Conservation (phyloP, 2,113 vertebrate species). For the Heterotis niloticus region DNA sequence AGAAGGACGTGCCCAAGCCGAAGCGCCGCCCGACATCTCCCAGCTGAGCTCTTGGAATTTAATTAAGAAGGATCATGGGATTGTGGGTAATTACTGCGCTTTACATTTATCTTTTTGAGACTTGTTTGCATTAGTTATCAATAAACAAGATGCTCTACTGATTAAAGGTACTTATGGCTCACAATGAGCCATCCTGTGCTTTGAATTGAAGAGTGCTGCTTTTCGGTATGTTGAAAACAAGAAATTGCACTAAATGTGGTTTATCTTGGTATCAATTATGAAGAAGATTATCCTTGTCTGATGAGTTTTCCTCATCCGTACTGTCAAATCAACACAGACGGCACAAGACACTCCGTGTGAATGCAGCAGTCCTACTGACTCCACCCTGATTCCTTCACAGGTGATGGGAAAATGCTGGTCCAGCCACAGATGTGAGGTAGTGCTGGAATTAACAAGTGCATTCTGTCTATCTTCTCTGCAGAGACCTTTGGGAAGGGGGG, state of each 20-base stretch:
- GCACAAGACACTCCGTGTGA: no score
- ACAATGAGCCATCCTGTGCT: background rate
- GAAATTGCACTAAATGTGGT: constrained; percentile 1
- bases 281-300: no score
- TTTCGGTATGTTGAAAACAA: constrained; percentile 16
- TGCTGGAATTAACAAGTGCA: no score
- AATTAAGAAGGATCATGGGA: constrained; percentile 11
- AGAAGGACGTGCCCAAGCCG: background rate
- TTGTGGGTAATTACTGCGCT: background rate
- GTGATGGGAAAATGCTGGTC: no score
- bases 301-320: no score
- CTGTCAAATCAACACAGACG: no score
- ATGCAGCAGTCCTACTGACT: no score
- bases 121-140: background rate
- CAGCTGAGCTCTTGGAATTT: constrained; percentile 5
- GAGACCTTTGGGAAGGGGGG: no score
- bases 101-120: constrained; percentile 1
- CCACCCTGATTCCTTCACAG: no score
- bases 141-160: background rate
- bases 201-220: background rate
- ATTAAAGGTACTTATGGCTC: background rate
- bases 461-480: no score
- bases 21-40: background rate
- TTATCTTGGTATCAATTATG: no score
- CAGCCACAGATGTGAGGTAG: no score